Evolutionary conservation across 2,888 invertebrate species (phyloP).

Genomic region (Eupithecia subfuscata): DNA sequence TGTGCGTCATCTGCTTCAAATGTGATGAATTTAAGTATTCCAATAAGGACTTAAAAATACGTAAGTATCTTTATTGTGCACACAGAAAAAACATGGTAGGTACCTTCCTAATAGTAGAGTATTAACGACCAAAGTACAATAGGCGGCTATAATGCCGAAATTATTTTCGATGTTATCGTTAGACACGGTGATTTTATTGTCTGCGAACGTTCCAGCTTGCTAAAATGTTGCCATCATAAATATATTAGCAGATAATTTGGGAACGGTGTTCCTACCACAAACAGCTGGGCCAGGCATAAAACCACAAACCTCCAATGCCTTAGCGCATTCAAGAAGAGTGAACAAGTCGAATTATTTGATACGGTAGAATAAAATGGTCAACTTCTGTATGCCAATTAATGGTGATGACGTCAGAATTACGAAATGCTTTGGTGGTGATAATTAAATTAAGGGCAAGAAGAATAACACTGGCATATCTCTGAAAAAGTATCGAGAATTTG

Average conservation of each 20-base stretch:
- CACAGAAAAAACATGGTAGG: not conserved
- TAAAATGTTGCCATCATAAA: conserved; percentile 21
- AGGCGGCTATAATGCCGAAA: not conserved
- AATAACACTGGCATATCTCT: not conserved
- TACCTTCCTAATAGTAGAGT: no score
- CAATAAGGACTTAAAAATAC: not conserved
- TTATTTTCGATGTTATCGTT: not conserved
- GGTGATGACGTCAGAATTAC: not conserved
- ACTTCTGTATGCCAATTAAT: not conserved
- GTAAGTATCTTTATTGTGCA: not conserved
- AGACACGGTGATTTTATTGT: not conserved
- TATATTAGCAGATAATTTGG: conserved; percentile 52
- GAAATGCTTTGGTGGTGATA: not conserved
- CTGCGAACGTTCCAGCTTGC: not conserved
- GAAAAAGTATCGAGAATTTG: not conserved
- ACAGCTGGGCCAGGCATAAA: conserved; percentile 54
- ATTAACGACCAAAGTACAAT: not conserved
- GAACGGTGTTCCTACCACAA: conserved; percentile 45
- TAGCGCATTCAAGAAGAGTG: not conserved
- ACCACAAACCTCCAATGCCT: conserved; percentile 40
- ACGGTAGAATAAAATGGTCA: not conserved
- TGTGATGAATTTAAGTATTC: not conserved
- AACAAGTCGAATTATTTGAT: not conserved
- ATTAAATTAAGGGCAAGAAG: not conserved
- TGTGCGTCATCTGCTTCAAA: not conserved